A percentile compares a stretch with the other conserved stretches of the same genome.
Conservation (phyloP, 2,797 vertebrate genomes). For the Pachyuromys duprasi region DNA sequence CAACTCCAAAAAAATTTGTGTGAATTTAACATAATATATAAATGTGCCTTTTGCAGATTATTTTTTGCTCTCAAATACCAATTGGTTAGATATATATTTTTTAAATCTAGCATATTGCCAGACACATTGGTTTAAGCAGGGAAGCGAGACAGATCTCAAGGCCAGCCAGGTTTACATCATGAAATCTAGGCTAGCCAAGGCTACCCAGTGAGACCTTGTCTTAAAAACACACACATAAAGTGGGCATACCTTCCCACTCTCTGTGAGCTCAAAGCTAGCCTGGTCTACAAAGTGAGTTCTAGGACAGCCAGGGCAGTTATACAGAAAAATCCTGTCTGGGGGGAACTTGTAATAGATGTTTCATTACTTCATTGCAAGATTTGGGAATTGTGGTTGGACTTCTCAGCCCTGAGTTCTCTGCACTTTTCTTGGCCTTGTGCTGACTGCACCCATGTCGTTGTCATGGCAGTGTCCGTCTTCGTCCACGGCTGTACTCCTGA, state of each 20-base stretch:
- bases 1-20: background rate
- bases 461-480: background rate
- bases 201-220: background rate
- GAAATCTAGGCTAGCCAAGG: background rate
- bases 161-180: background rate
- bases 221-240: too few species aligned
- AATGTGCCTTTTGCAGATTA: constrained; percentile 55
- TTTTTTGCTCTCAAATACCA: constrained; percentile 28
- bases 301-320: too few species aligned
- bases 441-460: background rate
- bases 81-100: background rate
- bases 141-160: background rate
- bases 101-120: background rate
- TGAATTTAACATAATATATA: constrained; percentile 27
- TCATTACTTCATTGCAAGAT: background rate
- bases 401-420: constrained; percentile 7
- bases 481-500: background rate
- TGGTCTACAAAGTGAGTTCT: too few species aligned
- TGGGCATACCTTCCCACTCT: too few species aligned
- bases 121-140: background rate
- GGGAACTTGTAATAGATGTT: background rate
- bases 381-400: background rate
- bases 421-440: background rate
- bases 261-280: too few species aligned
- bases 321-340: too few species aligned